Evolutionary conservation across 2,113 vertebrate genomes (phyloP), one percentile per base, ranked within the genome.

Genomic region (Taxidea taxus): DNA sequence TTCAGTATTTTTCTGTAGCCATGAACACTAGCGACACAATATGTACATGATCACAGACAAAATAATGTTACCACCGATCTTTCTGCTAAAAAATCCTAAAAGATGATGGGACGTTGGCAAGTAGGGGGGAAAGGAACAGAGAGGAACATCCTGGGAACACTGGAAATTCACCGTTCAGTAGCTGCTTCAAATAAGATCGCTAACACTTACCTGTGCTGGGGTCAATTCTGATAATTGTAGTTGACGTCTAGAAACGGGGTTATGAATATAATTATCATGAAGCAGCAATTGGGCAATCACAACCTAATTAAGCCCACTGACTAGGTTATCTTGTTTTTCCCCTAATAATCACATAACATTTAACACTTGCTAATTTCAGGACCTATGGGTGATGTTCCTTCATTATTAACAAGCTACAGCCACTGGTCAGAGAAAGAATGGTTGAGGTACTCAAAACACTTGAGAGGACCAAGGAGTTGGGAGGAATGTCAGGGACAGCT

Each of bases 321-420:
- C 98, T 98, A 96, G 91, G 97, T 97, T 97, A 96, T 97, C 97
- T 98, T 96, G 97, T 75, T 98, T 97, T 97, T 64, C 94, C 89
- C 97, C 96, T 98, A 98, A 96, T 96, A 98, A 97, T 98, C 98
- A 97, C 81, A 96, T 98, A 98, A 97, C 89, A 97, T 98, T 98
- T 98, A 98, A 98, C 94, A 98, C 96, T 98, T 95, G 91, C 94
- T 97, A 98, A 94, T 97, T 97, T 98, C 96, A 98, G 96, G 97
- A 94, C 96, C 90, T 96, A 72, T 96, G 89, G 96, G 97, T 97
- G 96, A 97, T 95, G 88, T 95, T 98, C 92, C 87, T 56, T 98
- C 90, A 89, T 96, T 96, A 94, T 88, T 94, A 97, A 98, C 98
- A 97, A 97, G 96, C 87, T 80, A 89, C 82, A 80, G 85, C 66